phyloP scores from a whole-genome alignment of 2,888 invertebrate species.

The Mythimna albipuncta region DNA sequence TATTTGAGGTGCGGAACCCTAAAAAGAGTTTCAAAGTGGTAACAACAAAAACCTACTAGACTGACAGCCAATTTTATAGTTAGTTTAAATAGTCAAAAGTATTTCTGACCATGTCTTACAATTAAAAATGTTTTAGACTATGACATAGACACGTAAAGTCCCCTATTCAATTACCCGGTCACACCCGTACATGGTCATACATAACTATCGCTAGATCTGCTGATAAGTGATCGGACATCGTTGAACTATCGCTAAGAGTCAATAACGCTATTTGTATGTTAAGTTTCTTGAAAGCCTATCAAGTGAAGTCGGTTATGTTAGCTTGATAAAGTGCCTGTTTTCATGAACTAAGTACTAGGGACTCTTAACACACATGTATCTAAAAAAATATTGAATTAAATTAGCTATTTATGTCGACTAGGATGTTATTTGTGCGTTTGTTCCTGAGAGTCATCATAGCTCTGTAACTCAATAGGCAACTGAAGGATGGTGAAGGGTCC shows the following conservation, averaged over 20 bases:
- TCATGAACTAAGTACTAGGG: background rate
- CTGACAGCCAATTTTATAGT: too few relatives aligned
- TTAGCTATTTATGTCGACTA: background rate
- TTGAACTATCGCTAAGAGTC: slow-evolving; percentile 27
- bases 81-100: too few relatives aligned
- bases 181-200: slow-evolving; percentile 19
- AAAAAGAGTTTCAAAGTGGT: too few relatives aligned
- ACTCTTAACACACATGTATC: background rate
- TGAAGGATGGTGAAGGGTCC: too few relatives aligned
- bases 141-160: background rate
- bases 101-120: too few relatives aligned
- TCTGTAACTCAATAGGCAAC: too few relatives aligned
- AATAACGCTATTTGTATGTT: slow-evolving; percentile 21
- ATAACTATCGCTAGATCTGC: slow-evolving; percentile 12
- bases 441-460: too few relatives aligned
- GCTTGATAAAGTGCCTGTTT: background rate
- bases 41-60: too few relatives aligned
- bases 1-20: too few relatives aligned
- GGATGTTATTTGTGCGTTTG: too few relatives aligned
- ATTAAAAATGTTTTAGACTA: too few relatives aligned
- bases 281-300: slow-evolving; percentile 1
- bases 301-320: background rate
- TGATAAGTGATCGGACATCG: slow-evolving; percentile 22
- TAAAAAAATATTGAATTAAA: background rate
- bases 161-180: slow-evolving; percentile 20